Percentiles rank a stretch among this genome's conserved stretches.
Evolutionary conservation across 2,113 vertebrate genomes (phyloP).

Genomic region (Isurus oxyrinchus): DNA sequence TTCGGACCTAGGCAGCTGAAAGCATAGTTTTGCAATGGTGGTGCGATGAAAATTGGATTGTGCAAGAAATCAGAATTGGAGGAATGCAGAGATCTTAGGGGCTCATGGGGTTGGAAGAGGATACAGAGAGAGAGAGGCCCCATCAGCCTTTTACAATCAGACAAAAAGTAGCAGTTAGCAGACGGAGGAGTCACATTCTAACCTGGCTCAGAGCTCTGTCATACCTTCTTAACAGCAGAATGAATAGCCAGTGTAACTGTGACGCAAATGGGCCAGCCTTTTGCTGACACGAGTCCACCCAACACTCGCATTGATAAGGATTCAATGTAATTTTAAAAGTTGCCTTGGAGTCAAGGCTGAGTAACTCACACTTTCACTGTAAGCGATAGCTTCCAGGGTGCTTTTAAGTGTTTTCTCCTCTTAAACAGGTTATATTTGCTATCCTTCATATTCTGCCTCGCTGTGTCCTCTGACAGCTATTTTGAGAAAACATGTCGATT

Average conservation of each 20-base stretch:
- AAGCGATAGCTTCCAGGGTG: background rate
- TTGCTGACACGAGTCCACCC: background rate
- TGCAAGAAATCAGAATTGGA: background rate
- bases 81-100: background rate
- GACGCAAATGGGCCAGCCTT: background rate
- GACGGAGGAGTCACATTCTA: background rate
- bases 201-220: background rate
- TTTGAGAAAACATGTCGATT: background rate
- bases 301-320: background rate
- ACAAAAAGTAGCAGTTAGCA: background rate
- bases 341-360: background rate
- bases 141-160: background rate
- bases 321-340: background rate
- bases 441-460: background rate
- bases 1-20: background rate
- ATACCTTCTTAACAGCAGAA: background rate
- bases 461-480: background rate
- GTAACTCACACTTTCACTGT: background rate
- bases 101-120: no score
- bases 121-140: background rate
- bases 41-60: background rate
- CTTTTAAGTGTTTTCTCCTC: background rate
- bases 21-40: background rate
- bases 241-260: background rate
- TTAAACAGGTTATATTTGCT: no score